Percentiles rank a stretch among this genome's conserved stretches.
Conservation (phyloP, 2,113 vertebrate genomes). For the Sinocyclocheilus anophthalmus region DNA sequence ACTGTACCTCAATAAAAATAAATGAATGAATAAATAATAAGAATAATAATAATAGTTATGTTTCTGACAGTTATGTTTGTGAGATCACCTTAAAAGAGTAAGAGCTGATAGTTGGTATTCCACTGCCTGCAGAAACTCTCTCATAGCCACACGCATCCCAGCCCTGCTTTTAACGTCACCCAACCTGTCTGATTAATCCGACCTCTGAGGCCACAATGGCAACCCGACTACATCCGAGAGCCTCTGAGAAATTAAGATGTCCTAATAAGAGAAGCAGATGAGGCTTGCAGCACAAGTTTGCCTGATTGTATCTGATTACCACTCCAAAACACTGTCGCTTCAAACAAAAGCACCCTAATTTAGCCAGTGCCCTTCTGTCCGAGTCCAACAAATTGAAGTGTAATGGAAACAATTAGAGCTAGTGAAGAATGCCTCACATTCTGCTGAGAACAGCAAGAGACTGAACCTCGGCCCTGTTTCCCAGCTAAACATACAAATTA, state of each 20-base stretch:
- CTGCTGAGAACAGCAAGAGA: conserved; percentile 45
- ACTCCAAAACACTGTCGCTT: conserved; percentile 73
- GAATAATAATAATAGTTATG: too few species aligned
- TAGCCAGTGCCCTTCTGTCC: conserved; percentile 72
- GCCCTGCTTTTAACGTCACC: conserved; percentile 40
- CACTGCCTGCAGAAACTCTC: not conserved
- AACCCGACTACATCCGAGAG: conserved; percentile 62
- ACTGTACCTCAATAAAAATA: too few species aligned
- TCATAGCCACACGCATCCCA: not conserved
- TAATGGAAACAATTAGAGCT: conserved; percentile 76
- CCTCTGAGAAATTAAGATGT: conserved; percentile 74
- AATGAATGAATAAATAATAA: too few species aligned
- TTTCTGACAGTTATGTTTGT: not conserved
- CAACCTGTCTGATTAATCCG: conserved; percentile 70
- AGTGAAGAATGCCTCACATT: conserved; percentile 55
- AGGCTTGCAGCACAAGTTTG: conserved; percentile 68
- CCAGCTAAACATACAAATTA: conserved; percentile 10
- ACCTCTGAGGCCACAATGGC: conserved; percentile 67
- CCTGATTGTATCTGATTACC: conserved; percentile 75
- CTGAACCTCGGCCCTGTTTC: not conserved
- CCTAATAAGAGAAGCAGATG: conserved; percentile 72
- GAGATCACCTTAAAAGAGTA: not conserved
- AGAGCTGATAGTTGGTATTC: not conserved
- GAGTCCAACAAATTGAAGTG: conserved; percentile 73
- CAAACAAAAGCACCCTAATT: conserved; percentile 73